Conservation (phyloP, 2,113 vertebrate genomes). For the Gnathonemus longibarbis region DNA sequence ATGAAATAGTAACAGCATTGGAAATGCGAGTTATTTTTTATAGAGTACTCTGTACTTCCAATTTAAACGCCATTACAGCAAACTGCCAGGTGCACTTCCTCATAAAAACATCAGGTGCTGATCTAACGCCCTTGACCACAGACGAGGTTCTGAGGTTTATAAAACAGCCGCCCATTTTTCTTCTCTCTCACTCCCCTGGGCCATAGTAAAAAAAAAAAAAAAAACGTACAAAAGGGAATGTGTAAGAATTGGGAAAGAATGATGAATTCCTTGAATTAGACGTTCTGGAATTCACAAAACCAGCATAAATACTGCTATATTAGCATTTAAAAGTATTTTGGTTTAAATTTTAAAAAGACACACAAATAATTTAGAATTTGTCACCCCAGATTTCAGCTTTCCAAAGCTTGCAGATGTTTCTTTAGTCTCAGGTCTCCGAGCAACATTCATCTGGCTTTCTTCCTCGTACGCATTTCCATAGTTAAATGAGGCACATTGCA, state of each 20-base stretch:
- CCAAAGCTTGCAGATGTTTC: not conserved
- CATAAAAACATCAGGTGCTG: not conserved
- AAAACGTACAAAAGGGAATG: not conserved
- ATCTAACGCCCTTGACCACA: constrained; percentile 1
- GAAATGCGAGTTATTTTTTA: not conserved
- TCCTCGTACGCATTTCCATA: not conserved
- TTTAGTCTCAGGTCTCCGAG: not conserved
- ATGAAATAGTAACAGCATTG: not conserved
- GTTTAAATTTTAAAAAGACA: not conserved
- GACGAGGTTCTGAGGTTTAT: not conserved
- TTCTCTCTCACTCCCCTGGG: not conserved
- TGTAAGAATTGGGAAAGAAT: not conserved
- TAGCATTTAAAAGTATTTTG: not conserved
- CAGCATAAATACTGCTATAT: not conserved
- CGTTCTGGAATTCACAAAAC: not conserved
- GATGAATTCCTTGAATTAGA: not conserved
- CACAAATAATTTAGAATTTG: not conserved
- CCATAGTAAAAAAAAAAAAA: not conserved
- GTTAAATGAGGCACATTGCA: not conserved
- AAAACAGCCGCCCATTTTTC: not conserved
- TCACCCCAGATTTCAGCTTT: not conserved
- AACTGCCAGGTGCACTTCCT: not conserved
- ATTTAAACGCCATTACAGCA: not conserved
- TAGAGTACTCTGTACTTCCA: not conserved
- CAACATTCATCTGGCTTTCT: not conserved